phyloP scores from a whole-genome alignment of 2,888 invertebrate species.

The Chloromyia formosa region DNA sequence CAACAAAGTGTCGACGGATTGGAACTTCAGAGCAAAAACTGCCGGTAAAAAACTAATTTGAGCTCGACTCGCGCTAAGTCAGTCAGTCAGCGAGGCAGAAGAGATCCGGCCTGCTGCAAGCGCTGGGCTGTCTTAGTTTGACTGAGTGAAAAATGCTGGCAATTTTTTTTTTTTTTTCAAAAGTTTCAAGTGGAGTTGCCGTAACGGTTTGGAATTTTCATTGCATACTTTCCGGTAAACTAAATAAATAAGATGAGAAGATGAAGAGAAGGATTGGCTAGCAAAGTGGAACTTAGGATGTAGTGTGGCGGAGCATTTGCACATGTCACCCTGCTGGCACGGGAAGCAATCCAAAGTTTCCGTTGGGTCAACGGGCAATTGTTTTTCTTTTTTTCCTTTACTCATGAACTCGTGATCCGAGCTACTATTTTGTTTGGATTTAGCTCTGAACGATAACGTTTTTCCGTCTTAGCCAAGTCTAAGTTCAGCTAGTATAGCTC shows the following conservation, averaged over 20 bases:
- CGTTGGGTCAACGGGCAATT: not conserved
- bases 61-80: not conserved
- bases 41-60: slow-evolving; percentile 1
- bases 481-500: no score
- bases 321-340: not conserved
- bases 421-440: not conserved
- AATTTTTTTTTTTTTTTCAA: not conserved
- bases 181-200: slow-evolving; percentile 13
- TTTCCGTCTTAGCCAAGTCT: no score
- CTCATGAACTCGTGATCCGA: not conserved
- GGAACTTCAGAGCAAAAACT: no score
- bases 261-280: not conserved
- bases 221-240: not conserved
- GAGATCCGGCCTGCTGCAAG: no score
- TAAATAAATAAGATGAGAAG: not conserved
- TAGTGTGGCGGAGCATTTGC: not conserved
- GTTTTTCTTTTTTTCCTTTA: not conserved
- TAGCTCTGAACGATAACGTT: no score
- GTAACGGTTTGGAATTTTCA: not conserved
- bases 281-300: not conserved
- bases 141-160: not conserved
- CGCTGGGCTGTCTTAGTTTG: not conserved
- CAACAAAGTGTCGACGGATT: no score
- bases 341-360: no score
- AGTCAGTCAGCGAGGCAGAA: no score